Conservation (phyloP, 2,797 vertebrate species). For the Lerista edwardsae region DNA sequence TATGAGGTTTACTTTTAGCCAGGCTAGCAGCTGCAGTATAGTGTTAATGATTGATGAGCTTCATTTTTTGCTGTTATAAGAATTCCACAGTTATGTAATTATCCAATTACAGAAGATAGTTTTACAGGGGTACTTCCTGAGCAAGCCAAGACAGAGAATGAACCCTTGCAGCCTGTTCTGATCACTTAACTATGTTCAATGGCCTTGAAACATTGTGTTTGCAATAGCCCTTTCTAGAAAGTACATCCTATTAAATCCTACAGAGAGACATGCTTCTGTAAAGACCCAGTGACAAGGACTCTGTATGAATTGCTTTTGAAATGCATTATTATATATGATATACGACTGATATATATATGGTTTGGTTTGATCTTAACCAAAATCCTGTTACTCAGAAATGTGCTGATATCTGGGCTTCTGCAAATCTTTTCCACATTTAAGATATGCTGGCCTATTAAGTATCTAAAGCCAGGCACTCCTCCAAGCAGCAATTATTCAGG, state of each 20-base stretch:
- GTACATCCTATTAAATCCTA: background rate
- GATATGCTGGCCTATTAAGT: background rate
- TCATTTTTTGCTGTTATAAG: background rate
- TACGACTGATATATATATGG: too few species aligned
- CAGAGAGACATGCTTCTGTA: background rate
- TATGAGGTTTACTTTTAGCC: background rate
- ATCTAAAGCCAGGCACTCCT: background rate
- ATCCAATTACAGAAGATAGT: background rate
- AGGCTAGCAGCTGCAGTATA: background rate
- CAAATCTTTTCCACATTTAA: rapidly evolving
- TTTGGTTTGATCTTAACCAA: background rate
- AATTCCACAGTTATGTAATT: background rate
- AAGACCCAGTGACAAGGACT: background rate
- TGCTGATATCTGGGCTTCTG: constrained; percentile 14
- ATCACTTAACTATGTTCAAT: background rate
- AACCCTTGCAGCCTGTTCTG: background rate
- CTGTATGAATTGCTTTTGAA: background rate
- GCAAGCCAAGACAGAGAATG: background rate
- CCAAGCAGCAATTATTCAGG: background rate
- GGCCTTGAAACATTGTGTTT: background rate
- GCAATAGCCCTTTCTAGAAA: background rate
- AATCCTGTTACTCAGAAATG: background rate
- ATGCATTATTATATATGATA: background rate
- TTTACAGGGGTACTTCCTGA: background rate
- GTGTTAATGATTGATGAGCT: background rate